Conservation (phyloP, 2,113 vertebrate genomes). For the Burhinus oedicnemus region DNA sequence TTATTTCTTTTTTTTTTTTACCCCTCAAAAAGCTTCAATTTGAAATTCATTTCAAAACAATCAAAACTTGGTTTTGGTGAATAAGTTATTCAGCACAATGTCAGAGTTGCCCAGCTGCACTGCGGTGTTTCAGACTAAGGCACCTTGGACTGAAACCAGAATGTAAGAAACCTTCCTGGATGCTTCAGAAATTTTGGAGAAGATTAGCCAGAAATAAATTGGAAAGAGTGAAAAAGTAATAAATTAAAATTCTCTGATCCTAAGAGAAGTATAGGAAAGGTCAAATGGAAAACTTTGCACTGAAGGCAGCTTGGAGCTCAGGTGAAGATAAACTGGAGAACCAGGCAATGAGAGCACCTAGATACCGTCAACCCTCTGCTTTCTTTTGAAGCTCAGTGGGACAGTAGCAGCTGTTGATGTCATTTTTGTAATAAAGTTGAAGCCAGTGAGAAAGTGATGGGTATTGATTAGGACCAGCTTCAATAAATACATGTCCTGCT, state of each 20-base stretch:
- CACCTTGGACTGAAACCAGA: slow-evolving; percentile 14
- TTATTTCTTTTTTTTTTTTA: neutral
- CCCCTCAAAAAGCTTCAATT: neutral
- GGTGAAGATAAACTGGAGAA: neutral
- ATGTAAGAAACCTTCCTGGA: neutral
- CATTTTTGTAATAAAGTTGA: slow-evolving; percentile 33
- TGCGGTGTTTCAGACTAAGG: slow-evolving; percentile 6
- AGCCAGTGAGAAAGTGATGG: neutral
- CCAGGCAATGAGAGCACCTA: neutral
- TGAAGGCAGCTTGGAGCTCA: neutral
- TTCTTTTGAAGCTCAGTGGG: neutral
- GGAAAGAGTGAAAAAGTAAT: neutral
- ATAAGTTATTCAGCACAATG: neutral
- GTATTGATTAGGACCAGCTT: slow-evolving; percentile 39
- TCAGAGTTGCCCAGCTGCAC: neutral
- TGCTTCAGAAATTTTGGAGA: neutral
- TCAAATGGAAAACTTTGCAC: neutral
- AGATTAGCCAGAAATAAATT: slow-evolving; percentile 2
- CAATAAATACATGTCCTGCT: neutral
- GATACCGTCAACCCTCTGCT: neutral
- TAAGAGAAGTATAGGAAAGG: neutral
- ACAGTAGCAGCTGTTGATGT: neutral
- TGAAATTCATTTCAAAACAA: neutral
- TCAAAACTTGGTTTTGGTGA: neutral
- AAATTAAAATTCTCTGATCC: neutral